Evolutionary conservation across 2,797 vertebrate species (phyloP).

Genomic region (Protosalanx chinensis): DNA sequence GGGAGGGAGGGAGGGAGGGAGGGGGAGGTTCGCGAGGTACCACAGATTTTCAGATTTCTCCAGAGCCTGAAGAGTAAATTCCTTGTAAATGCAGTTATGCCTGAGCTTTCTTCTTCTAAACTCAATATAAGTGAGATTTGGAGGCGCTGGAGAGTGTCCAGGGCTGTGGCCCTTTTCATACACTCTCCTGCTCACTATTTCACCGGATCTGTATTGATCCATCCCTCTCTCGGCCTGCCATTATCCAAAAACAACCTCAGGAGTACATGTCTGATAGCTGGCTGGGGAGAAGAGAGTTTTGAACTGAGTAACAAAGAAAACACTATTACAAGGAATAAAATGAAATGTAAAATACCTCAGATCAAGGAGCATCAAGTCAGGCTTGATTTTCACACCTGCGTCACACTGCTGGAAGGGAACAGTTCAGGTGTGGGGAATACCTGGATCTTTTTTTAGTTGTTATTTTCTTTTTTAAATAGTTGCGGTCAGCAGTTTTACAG

Average conservation of each 20-base stretch:
- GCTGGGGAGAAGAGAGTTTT: constrained; percentile 46
- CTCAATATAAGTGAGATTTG: constrained; percentile 74
- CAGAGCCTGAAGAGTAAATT: constrained; percentile 49
- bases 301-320: constrained; percentile 44
- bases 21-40: constrained; percentile 34
- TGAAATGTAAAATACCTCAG: constrained; percentile 53
- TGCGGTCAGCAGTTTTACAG: constrained; percentile 10
- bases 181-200: constrained; percentile 50
- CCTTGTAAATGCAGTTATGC: constrained; percentile 40
- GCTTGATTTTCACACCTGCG: constrained; percentile 42
- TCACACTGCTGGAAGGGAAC: constrained; percentile 35
- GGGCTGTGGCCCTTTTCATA: constrained; percentile 45
- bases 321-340: constrained; percentile 43
- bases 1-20: not conserved
- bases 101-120: constrained; percentile 45
- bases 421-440: constrained; percentile 26
- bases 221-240: constrained; percentile 51
- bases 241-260: not conserved
- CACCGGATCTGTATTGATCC: constrained; percentile 61
- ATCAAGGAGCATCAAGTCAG: constrained; percentile 35
- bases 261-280: constrained; percentile 57
- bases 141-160: constrained; percentile 35
- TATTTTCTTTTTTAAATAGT: constrained; percentile 5
- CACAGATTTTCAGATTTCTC: constrained; percentile 55
- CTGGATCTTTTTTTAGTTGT: constrained; percentile 19